phyloP scores from a whole-genome alignment of 2,797 vertebrate genomes.

The Channa striata region DNA sequence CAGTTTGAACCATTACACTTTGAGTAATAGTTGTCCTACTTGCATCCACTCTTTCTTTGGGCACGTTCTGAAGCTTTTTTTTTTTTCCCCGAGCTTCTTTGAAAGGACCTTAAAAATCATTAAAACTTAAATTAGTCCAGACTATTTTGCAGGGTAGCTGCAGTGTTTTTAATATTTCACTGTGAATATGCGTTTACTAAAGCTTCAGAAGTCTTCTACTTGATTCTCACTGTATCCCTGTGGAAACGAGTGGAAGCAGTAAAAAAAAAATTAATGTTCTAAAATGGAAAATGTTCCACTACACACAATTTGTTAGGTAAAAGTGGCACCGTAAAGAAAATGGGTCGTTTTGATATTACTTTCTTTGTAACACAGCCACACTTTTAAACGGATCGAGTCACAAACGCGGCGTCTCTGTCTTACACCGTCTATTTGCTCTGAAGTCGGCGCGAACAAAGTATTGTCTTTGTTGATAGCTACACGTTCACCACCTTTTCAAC shows the following conservation, averaged over 20 bases:
- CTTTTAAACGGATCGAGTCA: not conserved
- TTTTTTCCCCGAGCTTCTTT: constrained; percentile 9
- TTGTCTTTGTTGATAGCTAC: not conserved
- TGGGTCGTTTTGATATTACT: not conserved
- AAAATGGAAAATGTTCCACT: too few species aligned
- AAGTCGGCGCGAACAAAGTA: constrained; percentile 5
- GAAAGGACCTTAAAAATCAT: constrained; percentile 12
- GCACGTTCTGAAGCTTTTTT: constrained; percentile 7
- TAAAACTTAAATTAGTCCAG: not conserved
- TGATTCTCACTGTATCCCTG: not conserved
- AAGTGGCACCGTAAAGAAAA: not conserved
- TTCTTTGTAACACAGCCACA: not conserved
- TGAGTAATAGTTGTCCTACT: constrained; percentile 41
- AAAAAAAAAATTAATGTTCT: too few species aligned
- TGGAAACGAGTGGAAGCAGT: not conserved
- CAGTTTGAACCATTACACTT: constrained; percentile 50
- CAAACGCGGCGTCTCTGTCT: constrained; percentile 12
- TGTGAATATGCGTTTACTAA: not conserved
- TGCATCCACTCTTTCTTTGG: constrained; percentile 19
- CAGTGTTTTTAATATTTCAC: not conserved
- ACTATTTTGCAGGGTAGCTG: constrained; percentile 4
- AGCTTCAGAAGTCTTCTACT: not conserved
- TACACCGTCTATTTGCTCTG: not conserved
- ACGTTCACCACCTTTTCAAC: not conserved
- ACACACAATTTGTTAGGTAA: not conserved